Base-by-base conservation (phyloP, 2,113 vertebrate genomes). In the Perca schrenkii region DNA sequence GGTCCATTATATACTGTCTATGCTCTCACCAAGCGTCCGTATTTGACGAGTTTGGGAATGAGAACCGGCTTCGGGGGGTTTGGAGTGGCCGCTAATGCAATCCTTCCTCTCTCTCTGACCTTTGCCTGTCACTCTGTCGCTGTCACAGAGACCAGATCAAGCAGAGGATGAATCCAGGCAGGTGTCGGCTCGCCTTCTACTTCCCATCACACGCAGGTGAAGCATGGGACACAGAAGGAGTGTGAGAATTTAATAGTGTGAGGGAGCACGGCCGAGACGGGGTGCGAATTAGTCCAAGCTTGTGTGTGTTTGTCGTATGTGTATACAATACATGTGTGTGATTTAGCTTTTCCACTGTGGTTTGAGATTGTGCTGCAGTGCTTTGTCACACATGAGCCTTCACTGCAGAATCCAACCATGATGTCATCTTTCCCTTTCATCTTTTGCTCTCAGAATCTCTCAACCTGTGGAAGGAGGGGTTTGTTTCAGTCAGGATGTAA, bases 391-490 rank as follows among this genome's bases (percentile, higher is more conserved):
- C 85, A 89, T 80, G 84, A 86, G 82, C 61, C 86, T 85, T 87
- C 65, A 65, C 88, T 90, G 90, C 87, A 86, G 88, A 84, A 71
- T 81, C 72, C 77, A 75, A 77, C 77, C 82, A 89, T 93, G 91
- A 93, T 91, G 90, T 92, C 91, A 93, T 90, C 83, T 62, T 43
- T 86, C 43, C 56, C 79, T 88, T 90, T 87, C 76, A 90, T 92
- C 82, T 91, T 56, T 73, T 79, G 64, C 78, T 68, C 79, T 81
- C 40, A 63, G 68, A 76, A 56, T 80, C 64, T 40, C 82, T 79
- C 57, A 28, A 21, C 70, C 82, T 66, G 73, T 16, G 31, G 64
- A 57, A 72, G 88, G 83, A n/a, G 82, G 64, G 15, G 62, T 80
- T 86, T 65, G 13, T 62, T 76, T 72, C 57, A 80, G 63, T 58